Conservation (phyloP, 2,113 vertebrate species). For the Pardalotus punctatus region DNA sequence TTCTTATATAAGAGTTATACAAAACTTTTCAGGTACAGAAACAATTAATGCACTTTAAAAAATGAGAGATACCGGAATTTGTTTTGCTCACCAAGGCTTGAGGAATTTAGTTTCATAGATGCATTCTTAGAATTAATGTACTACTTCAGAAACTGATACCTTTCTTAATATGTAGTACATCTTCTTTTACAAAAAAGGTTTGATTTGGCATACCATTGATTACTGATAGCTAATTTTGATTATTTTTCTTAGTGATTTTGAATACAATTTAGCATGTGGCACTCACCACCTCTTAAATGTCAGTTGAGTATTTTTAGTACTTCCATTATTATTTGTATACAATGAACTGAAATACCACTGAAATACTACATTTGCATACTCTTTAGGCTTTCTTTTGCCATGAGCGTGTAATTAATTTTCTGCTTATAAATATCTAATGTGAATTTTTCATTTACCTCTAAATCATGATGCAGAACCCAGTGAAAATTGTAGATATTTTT, state of each 20-base stretch:
- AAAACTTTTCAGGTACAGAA: background rate
- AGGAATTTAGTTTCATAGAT: background rate
- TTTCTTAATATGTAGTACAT: background rate
- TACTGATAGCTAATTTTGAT: background rate
- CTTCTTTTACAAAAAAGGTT: background rate
- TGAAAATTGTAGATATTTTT: background rate
- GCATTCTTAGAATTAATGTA: background rate
- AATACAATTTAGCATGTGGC: background rate
- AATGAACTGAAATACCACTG: background rate
- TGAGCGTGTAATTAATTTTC: background rate
- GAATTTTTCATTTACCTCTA: background rate
- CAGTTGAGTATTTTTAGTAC: background rate
- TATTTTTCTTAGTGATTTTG: background rate
- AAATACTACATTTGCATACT: slow-evolving; percentile 35
- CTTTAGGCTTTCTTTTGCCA: background rate
- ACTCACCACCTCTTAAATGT: background rate
- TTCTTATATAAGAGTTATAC: background rate
- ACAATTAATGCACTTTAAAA: background rate
- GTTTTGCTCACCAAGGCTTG: background rate
- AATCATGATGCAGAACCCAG: background rate
- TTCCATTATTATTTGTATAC: background rate
- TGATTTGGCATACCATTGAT: background rate
- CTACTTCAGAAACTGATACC: background rate
- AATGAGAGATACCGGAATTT: background rate
- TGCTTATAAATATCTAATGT: background rate